Base-by-base conservation (phyloP, 2,888 invertebrate genomes). In the Brenthis ino region DNA sequence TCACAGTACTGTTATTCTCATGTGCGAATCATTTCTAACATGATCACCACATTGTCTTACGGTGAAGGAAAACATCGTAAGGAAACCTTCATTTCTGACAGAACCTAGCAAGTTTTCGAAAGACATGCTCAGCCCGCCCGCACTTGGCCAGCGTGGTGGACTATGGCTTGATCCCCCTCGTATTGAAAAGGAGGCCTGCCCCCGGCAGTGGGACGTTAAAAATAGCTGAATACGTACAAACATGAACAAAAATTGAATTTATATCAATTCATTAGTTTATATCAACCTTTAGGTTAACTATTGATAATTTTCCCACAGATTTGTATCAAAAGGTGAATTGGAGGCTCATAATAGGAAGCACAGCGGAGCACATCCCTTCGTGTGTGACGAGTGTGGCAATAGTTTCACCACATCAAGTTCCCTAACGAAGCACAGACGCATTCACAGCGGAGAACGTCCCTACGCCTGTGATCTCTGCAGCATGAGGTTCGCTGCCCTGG, bases 361-460 rank as follows among this genome's bases (percentile, higher is more conserved):
- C 80, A 94, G 93, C 8, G 95, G 95, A 0, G 94, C 94, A 0
- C 94, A 94, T 72, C 95, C 95, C 0, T 95, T 94, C 74, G 86
- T 93, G 0, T 95, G 95, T 64, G 93, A 93, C 16, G 89, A 89
- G 6, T 95, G 95, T 56, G 87, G 89, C 0, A 85, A 92, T 12
- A 90, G 92, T 0, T 95, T 95, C 77, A 95, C 94, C 0, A 94
- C 94, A 0, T 94, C 94, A 13, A 94, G 94, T 57, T 94, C 94
- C 0, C 75, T 95, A 20, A 93, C 93, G 0, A 95, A 94, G 65
- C 95, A 95, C 72, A 85, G 92, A 1, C 84, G 95, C 0, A 94
- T 91, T 6, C 95, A 95, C 77, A 94, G 94, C 0, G 95, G 95
- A 0, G 94, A 95, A 70, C 79, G 94, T 0, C 94, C 94, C 0